phyloP scores from a whole-genome alignment of 1,140 invertebrate species.

The Acyrthosiphon pisum region DNA sequence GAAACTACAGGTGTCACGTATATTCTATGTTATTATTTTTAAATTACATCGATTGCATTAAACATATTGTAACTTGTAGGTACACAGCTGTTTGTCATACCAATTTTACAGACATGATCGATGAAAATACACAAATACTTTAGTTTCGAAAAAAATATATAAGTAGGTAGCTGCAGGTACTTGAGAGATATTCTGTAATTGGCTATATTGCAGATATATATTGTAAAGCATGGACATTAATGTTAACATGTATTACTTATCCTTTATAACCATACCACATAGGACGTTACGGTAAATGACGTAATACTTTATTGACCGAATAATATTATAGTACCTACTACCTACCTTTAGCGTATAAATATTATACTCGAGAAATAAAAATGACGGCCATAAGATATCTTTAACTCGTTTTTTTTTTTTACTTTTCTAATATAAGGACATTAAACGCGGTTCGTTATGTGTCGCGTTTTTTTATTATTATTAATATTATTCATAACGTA shows the following conservation, averaged over 20 bases:
- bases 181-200: not conserved
- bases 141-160: not conserved
- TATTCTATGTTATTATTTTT: too few species aligned
- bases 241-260: not conserved
- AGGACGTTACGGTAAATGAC: not conserved
- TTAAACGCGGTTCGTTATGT: not conserved
- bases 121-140: not conserved
- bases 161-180: not conserved
- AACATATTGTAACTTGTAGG: not conserved
- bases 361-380: not conserved
- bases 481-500: not conserved
- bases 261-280: not conserved
- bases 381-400: not conserved
- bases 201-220: not conserved
- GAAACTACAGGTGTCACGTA: too few species aligned
- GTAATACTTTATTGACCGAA: not conserved
- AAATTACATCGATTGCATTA: not conserved
- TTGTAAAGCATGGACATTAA: not conserved
- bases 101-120: not conserved
- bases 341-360: too few species aligned
- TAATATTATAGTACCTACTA: not conserved
- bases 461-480: not conserved
- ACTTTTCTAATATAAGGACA: not conserved
- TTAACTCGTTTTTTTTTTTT: constrained; percentile 2
- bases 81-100: not conserved